A percentile compares a stretch with the other conserved stretches of the same genome.
phyloP scores from a whole-genome alignment of 2,888 invertebrate genomes.

The Drosophila falleni region DNA sequence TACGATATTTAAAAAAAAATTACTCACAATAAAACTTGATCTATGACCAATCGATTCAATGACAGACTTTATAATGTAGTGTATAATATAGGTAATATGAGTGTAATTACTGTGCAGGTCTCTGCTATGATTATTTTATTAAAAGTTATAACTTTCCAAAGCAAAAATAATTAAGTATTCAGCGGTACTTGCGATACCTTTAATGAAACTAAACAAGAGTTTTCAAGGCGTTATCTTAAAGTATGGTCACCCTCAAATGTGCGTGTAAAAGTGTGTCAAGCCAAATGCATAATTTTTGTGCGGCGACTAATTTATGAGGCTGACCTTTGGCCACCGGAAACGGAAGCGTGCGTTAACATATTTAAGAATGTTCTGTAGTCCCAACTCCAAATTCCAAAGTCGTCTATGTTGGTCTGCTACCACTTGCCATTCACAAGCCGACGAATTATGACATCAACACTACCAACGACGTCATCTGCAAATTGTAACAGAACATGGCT shows the following conservation, averaged over 20 bases:
- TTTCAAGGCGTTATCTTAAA: background rate
- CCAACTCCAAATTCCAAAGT: conserved; percentile 3
- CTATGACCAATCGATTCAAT: too few species aligned
- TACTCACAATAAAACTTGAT: too few species aligned
- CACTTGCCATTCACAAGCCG: background rate
- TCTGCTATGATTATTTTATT: too few species aligned
- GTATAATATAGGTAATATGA: too few species aligned
- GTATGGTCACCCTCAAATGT: background rate
- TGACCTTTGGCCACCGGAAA: conserved; percentile 60
- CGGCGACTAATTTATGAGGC: conserved; percentile 17
- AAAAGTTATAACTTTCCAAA: too few species aligned
- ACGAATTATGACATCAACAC: conserved; percentile 71
- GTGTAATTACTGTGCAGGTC: too few species aligned
- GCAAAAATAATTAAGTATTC: too few species aligned
- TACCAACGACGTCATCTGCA: conserved; percentile 52
- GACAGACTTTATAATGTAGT: too few species aligned
- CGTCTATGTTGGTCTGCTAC: background rate
- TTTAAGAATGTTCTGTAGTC: conserved; percentile 65
- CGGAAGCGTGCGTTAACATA: conserved; percentile 70
- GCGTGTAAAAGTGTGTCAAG: conserved; percentile 63
- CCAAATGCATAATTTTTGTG: conserved; percentile 51
- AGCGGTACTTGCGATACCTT: too few species aligned
- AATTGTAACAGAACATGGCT: conserved; percentile 36
- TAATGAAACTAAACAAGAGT: background rate
- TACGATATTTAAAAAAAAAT: too few species aligned